phyloP scores from a whole-genome alignment of 2,888 invertebrate genomes.

The Portevinia maculata region DNA sequence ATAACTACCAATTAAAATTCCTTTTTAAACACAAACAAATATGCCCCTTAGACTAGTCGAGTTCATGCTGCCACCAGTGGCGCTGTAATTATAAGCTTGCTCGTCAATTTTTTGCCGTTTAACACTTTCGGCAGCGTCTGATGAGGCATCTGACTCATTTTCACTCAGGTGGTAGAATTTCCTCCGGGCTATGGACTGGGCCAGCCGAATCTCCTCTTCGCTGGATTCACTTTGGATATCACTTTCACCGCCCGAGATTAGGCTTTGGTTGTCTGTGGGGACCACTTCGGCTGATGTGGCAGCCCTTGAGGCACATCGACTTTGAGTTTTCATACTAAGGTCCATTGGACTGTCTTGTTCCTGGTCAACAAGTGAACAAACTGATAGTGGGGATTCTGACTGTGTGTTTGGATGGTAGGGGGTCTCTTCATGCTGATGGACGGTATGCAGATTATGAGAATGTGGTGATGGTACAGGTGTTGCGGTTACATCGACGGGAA shows the following conservation, averaged over 20 bases:
- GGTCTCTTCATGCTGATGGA: conserved; percentile 31
- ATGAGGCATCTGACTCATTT: conserved; percentile 70
- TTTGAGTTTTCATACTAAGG: conserved; percentile 88
- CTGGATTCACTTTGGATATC: conserved; percentile 77
- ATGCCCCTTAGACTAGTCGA: conserved; percentile 80
- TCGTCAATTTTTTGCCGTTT: conserved; percentile 79
- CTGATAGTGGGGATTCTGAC: conserved; percentile 80
- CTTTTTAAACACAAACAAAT: conserved; percentile 78
- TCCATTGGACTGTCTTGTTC: conserved; percentile 91
- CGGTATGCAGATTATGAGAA: conserved; percentile 18
- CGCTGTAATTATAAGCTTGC: conserved; percentile 62
- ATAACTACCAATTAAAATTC: conserved; percentile 5
- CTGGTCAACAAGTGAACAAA: conserved; percentile 78
- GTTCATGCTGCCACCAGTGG: conserved; percentile 76
- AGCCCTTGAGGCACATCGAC: conserved; percentile 77
- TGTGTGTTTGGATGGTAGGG: conserved; percentile 76
- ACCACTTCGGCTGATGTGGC: conserved; percentile 49
- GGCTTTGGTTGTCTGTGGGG: conserved; percentile 77
- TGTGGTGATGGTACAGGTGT: conserved; percentile 45
- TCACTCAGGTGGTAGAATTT: conserved; percentile 79
- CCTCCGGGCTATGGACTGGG: conserved; percentile 73
- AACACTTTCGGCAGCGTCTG: conserved; percentile 73
- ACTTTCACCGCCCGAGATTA: conserved; percentile 77
- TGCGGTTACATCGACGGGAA: conserved; percentile 73
- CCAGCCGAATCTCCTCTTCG: conserved; percentile 76